These are phyloP conservation scores for Anguilla pacifica DNA, from an alignment of 2,797 vertebrate genomes.

Conservation along the genomic window DNA sequence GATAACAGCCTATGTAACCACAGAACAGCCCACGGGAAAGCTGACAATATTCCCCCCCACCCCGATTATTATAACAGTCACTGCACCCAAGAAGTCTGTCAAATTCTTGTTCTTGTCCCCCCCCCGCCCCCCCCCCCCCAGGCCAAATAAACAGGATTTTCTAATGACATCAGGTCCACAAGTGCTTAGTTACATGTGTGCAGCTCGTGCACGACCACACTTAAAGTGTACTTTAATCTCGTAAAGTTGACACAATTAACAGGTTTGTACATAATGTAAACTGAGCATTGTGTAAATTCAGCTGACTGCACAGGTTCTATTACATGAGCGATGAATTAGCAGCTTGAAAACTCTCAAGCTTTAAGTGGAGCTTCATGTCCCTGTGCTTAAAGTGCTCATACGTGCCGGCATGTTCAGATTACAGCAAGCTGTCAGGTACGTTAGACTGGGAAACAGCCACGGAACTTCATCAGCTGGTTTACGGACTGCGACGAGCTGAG, in stretches of 20 bases:
- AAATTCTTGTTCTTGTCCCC: neutral
- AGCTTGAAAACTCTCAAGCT: neutral
- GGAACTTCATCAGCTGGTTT: neutral
- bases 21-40: neutral
- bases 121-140: conserved; percentile 45
- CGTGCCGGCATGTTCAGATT: neutral
- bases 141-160: conserved; percentile 44
- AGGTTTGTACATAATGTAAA: conserved; percentile 4
- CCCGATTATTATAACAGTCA: neutral
- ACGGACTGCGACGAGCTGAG: neutral
- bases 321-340: neutral
- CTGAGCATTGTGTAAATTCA: neutral
- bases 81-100: neutral
- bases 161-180: conserved; percentile 39
- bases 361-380: neutral
- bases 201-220: neutral
- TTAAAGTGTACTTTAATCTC: neutral
- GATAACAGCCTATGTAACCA: neutral
- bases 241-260: neutral
- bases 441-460: neutral
- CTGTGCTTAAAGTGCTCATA: neutral
- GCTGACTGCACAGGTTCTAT: neutral
- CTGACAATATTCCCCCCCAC: neutral
- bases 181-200: conserved; percentile 25
- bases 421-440: neutral